A percentile compares a stretch with the other conserved stretches of the same genome.
These are phyloP conservation scores for Macaca mulatta DNA, from an alignment of 2,113 vertebrate genomes.

Conservation along the genomic window DNA sequence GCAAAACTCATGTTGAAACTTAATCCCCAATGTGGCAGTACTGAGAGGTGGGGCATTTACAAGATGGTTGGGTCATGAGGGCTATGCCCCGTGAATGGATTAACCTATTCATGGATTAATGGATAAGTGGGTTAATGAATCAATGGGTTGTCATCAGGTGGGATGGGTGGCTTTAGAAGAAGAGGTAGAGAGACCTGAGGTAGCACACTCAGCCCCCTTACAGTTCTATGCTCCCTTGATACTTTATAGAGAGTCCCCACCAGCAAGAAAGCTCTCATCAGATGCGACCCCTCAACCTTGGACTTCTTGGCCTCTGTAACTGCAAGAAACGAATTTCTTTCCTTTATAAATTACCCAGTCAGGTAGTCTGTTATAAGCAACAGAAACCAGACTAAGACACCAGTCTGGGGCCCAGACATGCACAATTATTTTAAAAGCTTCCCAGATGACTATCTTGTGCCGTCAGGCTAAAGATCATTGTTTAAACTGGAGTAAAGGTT, in stretches of 20 bases:
- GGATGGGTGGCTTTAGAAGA: neutral
- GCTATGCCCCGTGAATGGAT: neutral
- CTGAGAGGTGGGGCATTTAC: neutral
- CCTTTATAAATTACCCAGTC: neutral
- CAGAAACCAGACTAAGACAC: neutral
- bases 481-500: neutral
- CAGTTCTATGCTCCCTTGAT: neutral
- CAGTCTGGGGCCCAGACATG: neutral
- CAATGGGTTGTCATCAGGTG: neutral
- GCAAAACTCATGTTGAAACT: neutral
- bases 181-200: neutral
- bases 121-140: neutral
- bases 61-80: neutral
- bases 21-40: neutral
- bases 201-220: neutral
- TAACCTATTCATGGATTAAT: neutral
- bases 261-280: neutral
- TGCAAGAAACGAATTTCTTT: neutral
- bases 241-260: neutral
- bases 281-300: neutral
- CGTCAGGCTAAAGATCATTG: neutral
- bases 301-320: neutral
- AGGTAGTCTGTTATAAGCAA: neutral
- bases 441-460: neutral
- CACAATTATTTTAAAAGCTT: neutral